Base-by-base conservation (phyloP, 2,888 invertebrate genomes). In the Brachyptera putata region DNA sequence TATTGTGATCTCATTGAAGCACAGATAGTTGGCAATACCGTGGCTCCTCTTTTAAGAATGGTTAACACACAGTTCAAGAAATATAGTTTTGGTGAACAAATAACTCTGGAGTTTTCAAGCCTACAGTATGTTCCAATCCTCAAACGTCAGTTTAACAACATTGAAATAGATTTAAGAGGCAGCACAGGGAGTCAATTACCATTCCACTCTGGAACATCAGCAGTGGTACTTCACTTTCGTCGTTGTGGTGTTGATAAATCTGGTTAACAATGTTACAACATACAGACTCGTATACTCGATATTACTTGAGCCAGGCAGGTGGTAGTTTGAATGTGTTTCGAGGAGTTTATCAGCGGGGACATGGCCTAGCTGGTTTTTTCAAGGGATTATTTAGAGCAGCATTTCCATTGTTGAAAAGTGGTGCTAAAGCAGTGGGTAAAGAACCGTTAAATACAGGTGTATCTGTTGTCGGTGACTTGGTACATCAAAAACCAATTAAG, bases 21-120 rank as follows among this genome's bases (percentile, higher is more conserved):
- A 14, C 43, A 43, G 18, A 18, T 18, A 3, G 62, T 68, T 1
- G 69, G 72, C n/a, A 68, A 69, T 55, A 59, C 61, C 3, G 36
- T 64, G 30, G 64, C 68, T 11, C 62, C 66, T 1, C 61, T 71
- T 13, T 21, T 70, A 11, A 59, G 69, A n/a, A 65, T 70, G 14
- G 67, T 69, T 1, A 63, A 63, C 21, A 53, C 68, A 0, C 64
- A 66, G 5, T 5, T 11, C 5, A 11, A 30, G 5, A 30, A 11
- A 5, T 7, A 30, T 5, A 30, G 7, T 30, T 11, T 7, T 11
- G 30, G 30, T 11, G 7, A 11, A 7, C 7, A 5, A 30, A 11
- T 30, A 11, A 7, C 30, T 7, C 5, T 11, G 11, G 11, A 7
- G 7, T 30, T 30, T 11, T 7, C 30, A 11, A 11, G 7, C 11